Evolutionary conservation across 2,113 vertebrate species (phyloP).

Genomic region (Smithornis capensis): DNA sequence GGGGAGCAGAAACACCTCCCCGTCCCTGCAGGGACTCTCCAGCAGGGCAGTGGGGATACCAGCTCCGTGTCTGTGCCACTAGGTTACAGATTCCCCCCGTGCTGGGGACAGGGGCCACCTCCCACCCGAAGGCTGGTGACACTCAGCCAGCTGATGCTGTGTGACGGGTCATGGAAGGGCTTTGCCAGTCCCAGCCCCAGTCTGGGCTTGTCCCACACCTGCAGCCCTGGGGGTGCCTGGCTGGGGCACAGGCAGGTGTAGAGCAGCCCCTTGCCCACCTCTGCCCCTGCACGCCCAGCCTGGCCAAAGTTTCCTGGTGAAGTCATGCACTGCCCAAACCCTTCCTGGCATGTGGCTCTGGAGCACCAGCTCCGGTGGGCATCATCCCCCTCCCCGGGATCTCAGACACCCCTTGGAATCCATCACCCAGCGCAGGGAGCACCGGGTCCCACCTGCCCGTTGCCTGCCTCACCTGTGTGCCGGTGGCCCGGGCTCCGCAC

Average conservation of each 20-base stretch:
- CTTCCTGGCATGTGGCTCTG: not conserved
- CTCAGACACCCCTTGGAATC: not conserved
- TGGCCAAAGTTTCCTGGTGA: not conserved
- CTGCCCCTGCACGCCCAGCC: accelerated
- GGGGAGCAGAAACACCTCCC: not conserved
- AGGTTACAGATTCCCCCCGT: not conserved
- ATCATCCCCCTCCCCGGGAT: not conserved
- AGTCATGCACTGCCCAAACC: not conserved
- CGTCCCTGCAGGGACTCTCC: not conserved
- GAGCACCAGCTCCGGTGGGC: not conserved
- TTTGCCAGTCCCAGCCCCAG: not conserved
- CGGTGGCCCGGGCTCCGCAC: accelerated
- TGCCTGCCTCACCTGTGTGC: constrained; percentile 1
- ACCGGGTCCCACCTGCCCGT: not conserved
- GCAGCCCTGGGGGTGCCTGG: not conserved
- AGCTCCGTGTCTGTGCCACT: accelerated
- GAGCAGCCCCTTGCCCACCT: not conserved
- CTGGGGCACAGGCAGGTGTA: not conserved
- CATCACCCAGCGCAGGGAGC: accelerated
- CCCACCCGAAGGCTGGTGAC: not conserved
- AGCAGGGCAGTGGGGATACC: not conserved
- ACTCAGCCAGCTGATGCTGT: not conserved
- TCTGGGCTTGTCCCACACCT: not conserved
- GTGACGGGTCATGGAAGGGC: accelerated
- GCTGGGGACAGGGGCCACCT: not conserved